Evolutionary conservation across 1,140 invertebrate genomes (phyloP).

Genomic region (Geopemphigus sp.): DNA sequence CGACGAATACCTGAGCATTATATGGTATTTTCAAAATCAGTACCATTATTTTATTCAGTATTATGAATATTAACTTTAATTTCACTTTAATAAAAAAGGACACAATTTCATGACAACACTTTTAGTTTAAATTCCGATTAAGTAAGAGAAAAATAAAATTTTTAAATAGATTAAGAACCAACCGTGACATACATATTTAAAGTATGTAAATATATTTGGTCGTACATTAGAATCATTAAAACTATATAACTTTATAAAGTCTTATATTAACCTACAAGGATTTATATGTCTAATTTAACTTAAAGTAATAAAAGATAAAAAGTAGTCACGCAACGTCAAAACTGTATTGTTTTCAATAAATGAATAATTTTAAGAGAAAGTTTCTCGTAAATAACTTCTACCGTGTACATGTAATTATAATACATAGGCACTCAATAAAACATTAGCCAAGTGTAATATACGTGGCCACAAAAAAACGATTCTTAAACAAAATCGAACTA

Average conservation of each 20-base stretch:
- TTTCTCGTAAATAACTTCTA: not conserved
- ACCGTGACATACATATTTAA: too few relatives aligned
- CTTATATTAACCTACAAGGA: not conserved
- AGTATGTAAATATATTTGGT: not conserved
- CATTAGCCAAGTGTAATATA: not conserved
- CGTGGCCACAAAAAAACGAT: not conserved
- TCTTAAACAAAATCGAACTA: not conserved
- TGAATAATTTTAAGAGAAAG: not conserved
- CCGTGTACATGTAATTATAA: not conserved
- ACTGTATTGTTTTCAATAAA: not conserved
- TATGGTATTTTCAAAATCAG: too few relatives aligned
- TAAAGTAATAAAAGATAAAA: not conserved
- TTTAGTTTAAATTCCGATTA: too few relatives aligned
- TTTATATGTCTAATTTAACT: slow-evolving; percentile 6
- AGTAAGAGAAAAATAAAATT: too few relatives aligned
- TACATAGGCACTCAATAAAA: not conserved
- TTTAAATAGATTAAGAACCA: too few relatives aligned
- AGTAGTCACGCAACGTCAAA: not conserved
- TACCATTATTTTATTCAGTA: too few relatives aligned
- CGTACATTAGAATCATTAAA: not conserved
- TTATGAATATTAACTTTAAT: too few relatives aligned
- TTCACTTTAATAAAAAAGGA: too few relatives aligned
- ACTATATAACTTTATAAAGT: not conserved
- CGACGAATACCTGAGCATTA: too few relatives aligned
- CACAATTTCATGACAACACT: too few relatives aligned